A percentile compares a stretch with the other conserved stretches of the same genome.
Conservation (phyloP, 2,113 vertebrate genomes). For the Nanorana parkeri region DNA sequence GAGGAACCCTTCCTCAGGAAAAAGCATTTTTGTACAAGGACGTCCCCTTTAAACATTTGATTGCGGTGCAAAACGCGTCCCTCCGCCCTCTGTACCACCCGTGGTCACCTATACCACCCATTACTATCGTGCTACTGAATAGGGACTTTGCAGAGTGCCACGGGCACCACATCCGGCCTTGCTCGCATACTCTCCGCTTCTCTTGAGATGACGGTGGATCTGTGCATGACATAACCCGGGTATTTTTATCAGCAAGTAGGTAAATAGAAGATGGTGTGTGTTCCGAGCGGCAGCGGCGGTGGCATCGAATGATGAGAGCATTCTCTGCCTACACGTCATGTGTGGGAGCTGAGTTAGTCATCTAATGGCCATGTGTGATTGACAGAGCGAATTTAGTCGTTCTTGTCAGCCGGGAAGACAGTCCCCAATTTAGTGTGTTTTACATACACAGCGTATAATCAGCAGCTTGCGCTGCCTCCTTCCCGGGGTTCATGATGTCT, state of each 20-base stretch:
- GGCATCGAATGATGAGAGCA: conserved; percentile 29
- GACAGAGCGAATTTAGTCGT: conserved; percentile 44
- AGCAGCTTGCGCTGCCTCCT: conserved; percentile 19
- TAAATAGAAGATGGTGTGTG: conserved; percentile 47
- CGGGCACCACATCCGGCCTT: no score
- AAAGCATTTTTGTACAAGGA: no score
- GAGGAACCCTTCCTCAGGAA: no score
- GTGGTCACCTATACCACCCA: no score
- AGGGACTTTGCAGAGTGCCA: no score
- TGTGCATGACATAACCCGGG: conserved; percentile 28
- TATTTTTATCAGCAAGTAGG: conserved; percentile 50
- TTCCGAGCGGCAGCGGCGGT: conserved; percentile 19
- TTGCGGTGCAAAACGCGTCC: no score
- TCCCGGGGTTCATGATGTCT: conserved; percentile 23
- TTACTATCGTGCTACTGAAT: no score
- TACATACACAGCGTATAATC: conserved; percentile 48
- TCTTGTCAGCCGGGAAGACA: conserved; percentile 51
- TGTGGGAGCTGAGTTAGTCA: conserved; percentile 52
- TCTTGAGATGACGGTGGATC: neutral
- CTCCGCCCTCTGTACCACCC: no score
- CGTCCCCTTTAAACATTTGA: no score
- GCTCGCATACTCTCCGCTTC: no score
- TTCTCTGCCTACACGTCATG: conserved; percentile 53
- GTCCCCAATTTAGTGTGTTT: conserved; percentile 53
- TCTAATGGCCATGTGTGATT: conserved; percentile 55